Evolutionary conservation across 1,140 invertebrate species (phyloP).

Genomic region (Artemia franciscana): DNA sequence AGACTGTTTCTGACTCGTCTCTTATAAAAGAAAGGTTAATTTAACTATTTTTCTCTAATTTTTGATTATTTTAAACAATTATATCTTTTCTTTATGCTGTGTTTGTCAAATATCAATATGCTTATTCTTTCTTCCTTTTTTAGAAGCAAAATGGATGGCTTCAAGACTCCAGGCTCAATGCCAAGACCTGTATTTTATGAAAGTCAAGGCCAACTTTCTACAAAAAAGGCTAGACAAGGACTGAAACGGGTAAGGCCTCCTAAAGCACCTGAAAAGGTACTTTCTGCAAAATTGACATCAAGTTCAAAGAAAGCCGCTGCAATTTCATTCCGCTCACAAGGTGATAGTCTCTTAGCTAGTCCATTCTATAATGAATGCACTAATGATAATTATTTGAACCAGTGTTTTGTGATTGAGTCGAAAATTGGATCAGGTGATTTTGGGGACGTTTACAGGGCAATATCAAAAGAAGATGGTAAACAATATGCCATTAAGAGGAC

Average conservation of each 20-base stretch:
- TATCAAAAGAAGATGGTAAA: conserved; percentile 33
- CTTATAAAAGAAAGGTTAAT: no score
- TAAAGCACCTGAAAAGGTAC: neutral
- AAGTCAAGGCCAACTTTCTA: neutral
- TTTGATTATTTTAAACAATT: no score
- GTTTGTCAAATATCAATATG: no score
- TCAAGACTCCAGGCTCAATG: neutral
- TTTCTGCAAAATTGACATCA: neutral
- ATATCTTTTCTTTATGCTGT: no score
- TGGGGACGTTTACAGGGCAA: conserved; percentile 42
- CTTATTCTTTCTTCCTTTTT: no score
- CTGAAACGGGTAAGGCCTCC: neutral
- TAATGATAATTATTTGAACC: conserved; percentile 29
- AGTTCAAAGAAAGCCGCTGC: neutral
- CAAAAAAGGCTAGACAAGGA: neutral
- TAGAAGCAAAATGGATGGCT: neutral
- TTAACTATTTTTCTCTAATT: no score
- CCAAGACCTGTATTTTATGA: neutral
- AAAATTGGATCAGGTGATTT: conserved; percentile 45
- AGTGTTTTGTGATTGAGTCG: conserved; percentile 33
- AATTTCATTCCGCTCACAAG: neutral
- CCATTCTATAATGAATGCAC: conserved; percentile 16
- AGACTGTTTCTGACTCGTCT: no score
- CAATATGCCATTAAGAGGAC: conserved; percentile 44
- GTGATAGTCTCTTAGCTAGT: conserved; percentile 4